phyloP scores from a whole-genome alignment of 1,140 invertebrate genomes.

The Cepaea nemoralis region DNA sequence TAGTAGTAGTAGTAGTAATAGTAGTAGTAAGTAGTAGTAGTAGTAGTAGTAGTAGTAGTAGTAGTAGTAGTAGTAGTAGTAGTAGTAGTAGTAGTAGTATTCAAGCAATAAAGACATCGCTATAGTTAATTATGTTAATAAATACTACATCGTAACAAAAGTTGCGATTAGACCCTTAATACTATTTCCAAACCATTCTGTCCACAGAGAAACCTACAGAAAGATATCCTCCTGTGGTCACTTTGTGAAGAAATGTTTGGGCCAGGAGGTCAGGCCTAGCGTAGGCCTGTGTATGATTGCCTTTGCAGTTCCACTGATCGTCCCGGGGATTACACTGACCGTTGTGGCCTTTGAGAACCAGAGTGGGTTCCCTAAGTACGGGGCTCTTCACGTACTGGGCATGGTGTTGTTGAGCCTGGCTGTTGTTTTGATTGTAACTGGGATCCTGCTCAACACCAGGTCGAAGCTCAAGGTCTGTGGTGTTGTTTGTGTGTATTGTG shows the following conservation, averaged over 20 bases:
- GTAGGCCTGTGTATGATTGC: conserved; percentile 54
- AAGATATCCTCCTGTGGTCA: neutral
- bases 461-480: conserved; percentile 29
- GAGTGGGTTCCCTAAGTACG: conserved; percentile 48
- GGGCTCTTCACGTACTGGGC: conserved; percentile 51
- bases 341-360: conserved; percentile 53
- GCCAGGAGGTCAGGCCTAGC: conserved; percentile 43
- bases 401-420: conserved; percentile 45
- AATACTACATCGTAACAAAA: too few species aligned
- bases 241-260: neutral
- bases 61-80: conserved; percentile 7
- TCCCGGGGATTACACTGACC: conserved; percentile 54
- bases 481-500: neutral
- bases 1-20: conserved; percentile 20
- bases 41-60: conserved; percentile 14
- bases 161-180: too few species aligned
- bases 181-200: too few species aligned
- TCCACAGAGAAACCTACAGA: neutral
- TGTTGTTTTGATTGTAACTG: conserved; percentile 43
- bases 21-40: too few species aligned
- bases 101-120: too few species aligned
- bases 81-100: too few species aligned
- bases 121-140: too few species aligned
- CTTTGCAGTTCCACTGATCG: conserved; percentile 51
- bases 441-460: conserved; percentile 37